phyloP scores from a whole-genome alignment of 2,888 invertebrate species.

The Acanthopleura granulata region DNA sequence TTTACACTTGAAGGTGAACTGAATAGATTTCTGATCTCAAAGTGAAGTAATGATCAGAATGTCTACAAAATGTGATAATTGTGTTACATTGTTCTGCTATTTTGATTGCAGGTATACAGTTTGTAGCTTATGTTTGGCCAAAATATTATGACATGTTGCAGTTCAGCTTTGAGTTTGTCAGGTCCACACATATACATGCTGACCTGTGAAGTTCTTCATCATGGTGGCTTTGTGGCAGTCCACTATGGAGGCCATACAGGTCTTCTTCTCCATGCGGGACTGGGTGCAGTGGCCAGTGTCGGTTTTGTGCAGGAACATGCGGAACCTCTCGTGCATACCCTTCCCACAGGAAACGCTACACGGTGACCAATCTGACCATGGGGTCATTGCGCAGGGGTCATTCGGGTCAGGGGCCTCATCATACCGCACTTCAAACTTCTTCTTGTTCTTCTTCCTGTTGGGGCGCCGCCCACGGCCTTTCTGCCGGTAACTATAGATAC shows the following conservation, averaged over 20 bases:
- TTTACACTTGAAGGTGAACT: too few relatives aligned
- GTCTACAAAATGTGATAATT: too few relatives aligned
- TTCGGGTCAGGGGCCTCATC: constrained; percentile 43
- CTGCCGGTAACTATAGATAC: constrained; percentile 15
- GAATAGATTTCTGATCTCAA: too few relatives aligned
- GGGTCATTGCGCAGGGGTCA: constrained; percentile 75
- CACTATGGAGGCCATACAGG: constrained; percentile 53
- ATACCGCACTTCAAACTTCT: constrained; percentile 54
- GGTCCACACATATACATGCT: constrained; percentile 5
- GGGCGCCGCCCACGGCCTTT: not conserved
- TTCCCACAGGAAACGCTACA: constrained; percentile 86
- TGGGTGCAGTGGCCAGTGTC: constrained; percentile 49
- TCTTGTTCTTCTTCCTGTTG: constrained; percentile 27
- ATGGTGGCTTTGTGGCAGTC: constrained; percentile 64
- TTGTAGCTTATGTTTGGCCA: too few relatives aligned
- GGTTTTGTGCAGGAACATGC: constrained; percentile 53
- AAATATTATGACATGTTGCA: too few relatives aligned
- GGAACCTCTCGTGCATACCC: constrained; percentile 71
- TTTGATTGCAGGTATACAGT: too few relatives aligned
- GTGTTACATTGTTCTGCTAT: too few relatives aligned
- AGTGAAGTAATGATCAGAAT: too few relatives aligned
- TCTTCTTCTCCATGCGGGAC: constrained; percentile 58
- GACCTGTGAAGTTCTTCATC: constrained; percentile 68
- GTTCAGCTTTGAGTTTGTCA: too few relatives aligned
- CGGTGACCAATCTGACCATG: constrained; percentile 87